phyloP scores from a whole-genome alignment of 2,113 vertebrate genomes.

The Engraulis encrasicolus region DNA sequence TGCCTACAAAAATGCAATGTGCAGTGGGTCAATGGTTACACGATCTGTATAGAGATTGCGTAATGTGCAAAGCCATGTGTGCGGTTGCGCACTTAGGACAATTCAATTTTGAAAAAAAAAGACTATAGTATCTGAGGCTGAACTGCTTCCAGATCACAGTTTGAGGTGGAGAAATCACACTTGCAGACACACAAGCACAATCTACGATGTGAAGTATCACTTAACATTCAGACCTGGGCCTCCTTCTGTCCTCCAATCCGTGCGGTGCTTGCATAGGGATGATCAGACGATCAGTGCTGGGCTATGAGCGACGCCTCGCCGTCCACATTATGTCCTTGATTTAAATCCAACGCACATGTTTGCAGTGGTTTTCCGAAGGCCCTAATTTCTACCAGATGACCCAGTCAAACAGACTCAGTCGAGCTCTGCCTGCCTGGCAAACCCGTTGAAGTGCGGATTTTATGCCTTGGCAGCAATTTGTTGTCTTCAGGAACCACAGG shows the following conservation, averaged over 20 bases:
- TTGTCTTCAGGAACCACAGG: slow-evolving; percentile 69
- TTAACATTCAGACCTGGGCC: background rate
- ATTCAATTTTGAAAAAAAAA: background rate
- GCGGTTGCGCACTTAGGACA: background rate
- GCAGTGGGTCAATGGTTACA: no score
- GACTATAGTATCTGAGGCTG: background rate
- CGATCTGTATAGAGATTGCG: no score
- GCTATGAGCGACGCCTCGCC: slow-evolving; percentile 10
- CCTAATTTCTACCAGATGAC: slow-evolving; percentile 74
- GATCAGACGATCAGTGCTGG: background rate
- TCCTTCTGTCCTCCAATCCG: background rate
- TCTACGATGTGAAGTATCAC: background rate
- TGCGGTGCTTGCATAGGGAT: background rate
- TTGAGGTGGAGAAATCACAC: background rate
- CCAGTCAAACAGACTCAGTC: slow-evolving; percentile 38
- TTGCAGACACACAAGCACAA: background rate
- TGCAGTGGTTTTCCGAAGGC: slow-evolving; percentile 51
- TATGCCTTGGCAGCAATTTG: slow-evolving; percentile 72
- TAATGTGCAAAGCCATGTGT: background rate
- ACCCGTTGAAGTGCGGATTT: slow-evolving; percentile 62
- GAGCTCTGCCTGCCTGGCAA: slow-evolving; percentile 44
- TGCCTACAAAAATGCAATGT: no score
- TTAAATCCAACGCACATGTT: slow-evolving; percentile 50
- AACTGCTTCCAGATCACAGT: background rate
- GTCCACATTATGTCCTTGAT: slow-evolving; percentile 21